Percentiles rank a stretch among this genome's conserved stretches.
phyloP scores from a whole-genome alignment of 2,113 vertebrate species.

The Corythaeola cristata region DNA sequence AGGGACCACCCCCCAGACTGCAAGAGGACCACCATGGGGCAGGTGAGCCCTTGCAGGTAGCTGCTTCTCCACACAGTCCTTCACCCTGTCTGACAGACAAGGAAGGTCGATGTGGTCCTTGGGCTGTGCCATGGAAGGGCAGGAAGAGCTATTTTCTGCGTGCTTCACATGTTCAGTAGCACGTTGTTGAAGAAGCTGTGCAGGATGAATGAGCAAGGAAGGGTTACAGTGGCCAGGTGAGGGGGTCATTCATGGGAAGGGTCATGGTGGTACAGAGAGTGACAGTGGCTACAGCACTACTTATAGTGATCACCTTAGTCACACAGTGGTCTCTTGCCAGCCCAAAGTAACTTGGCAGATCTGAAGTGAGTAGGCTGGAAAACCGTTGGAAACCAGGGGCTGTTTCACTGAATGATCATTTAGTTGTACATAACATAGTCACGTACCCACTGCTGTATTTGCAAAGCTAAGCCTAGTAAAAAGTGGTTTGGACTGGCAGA shows the following conservation, averaged over 20 bases:
- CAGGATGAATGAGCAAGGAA: not conserved
- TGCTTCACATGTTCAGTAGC: rapidly evolving
- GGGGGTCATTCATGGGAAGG: not conserved
- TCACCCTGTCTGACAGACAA: not conserved
- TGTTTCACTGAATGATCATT: not conserved
- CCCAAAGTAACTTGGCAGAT: not conserved
- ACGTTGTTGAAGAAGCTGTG: not conserved
- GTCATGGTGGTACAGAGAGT: not conserved
- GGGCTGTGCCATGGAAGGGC: not conserved
- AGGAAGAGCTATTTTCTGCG: not conserved
- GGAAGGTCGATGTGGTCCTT: not conserved
- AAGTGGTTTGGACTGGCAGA: not conserved
- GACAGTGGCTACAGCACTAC: not conserved
- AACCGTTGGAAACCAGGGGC: not conserved
- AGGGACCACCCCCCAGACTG: not conserved
- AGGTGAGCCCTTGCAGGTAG: not conserved
- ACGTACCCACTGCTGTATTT: not conserved
- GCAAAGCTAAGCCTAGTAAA: not conserved
- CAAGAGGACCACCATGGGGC: not conserved
- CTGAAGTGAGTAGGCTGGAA: not conserved
- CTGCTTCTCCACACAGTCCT: rapidly evolving
- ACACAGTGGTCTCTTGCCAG: not conserved
- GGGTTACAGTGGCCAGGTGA: not conserved
- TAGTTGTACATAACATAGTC: no score
- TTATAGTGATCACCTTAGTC: not conserved